Base-by-base conservation (phyloP, 2,888 invertebrate species). In the Lasius fuliginosus region DNA sequence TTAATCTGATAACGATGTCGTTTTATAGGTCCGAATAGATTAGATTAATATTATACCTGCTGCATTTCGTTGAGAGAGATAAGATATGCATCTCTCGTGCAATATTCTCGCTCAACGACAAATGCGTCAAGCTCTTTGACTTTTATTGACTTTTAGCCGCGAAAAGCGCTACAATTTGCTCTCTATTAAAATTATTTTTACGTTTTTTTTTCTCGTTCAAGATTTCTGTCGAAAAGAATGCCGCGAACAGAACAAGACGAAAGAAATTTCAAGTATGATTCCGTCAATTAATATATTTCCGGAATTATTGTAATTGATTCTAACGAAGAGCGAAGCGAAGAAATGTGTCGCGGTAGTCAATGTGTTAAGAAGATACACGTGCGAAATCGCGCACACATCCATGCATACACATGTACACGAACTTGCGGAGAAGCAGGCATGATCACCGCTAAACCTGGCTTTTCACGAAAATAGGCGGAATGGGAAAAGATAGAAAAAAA, bases 381-480 rank as follows among this genome's bases (percentile, higher is more conserved):
- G 33, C 36, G 53, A 74, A 69, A 36, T 49, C 3, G 67, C 27
- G 53, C 33, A 40, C 58, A 56, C 84, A 84, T 49, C 12, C 46
- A n/a, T 58, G n/a, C 58, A 46, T 65, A 30, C 36, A 56, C 49
- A 30, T 27, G 30, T 23, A 65, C 53, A 75, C 49, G 6, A 83
- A 36, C 65, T 75, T 64, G 73, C 46, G 60, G 62, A 49, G 68
- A 86, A 77, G 68, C 74, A 84, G 84, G 83, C 84, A 85, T 73
- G 82, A 85, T 85, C 77, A 84, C 67, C 82, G 81, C 62, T 74
- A 86, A 87, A 86, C 88, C 90, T 91, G 88, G 83, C 87, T 92
- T 89, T 87, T 71, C 40, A 36, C 77, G 79, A 79, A 87, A 81
- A 82, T 69, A 75, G 75, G 9, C 65, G 69, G 67, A 83, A 40